Percentiles rank a stretch among this genome's conserved stretches.
Conservation (phyloP, 2,113 vertebrate genomes). For the Anser cygnoides region DNA sequence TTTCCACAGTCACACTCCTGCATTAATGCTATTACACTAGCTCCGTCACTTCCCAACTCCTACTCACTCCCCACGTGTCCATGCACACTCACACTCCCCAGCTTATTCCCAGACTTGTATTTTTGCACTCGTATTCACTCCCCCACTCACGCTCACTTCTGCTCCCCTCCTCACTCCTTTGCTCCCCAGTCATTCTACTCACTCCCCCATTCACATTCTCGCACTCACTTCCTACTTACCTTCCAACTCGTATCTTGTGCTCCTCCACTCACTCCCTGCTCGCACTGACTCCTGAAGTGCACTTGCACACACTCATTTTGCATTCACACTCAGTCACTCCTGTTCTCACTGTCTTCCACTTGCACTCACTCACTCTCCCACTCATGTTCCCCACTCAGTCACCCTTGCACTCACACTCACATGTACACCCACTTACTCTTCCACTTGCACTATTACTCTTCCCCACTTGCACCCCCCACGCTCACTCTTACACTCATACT, state of each 20-base stretch:
- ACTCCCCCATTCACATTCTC: accelerated
- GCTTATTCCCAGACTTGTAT: neutral
- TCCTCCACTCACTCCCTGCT: neutral
- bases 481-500: neutral
- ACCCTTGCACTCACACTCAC: neutral
- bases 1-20: neutral
- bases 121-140: neutral
- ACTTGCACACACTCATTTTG: neutral
- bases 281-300: neutral
- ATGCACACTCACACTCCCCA: neutral
- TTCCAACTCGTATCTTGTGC: neutral
- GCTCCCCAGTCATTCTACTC: neutral
- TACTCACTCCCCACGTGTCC: neutral
- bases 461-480: neutral
- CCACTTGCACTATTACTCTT: neutral
- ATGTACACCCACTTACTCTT: neutral
- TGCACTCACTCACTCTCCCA: neutral
- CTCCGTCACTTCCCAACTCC: neutral
- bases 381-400: neutral
- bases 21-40: neutral
- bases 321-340: neutral
- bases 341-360: neutral
- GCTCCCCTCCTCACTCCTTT: neutral
- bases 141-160: too few relatives aligned
- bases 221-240: neutral